phyloP scores from a whole-genome alignment of 1,140 invertebrate genomes.

The Halesus radiatus region DNA sequence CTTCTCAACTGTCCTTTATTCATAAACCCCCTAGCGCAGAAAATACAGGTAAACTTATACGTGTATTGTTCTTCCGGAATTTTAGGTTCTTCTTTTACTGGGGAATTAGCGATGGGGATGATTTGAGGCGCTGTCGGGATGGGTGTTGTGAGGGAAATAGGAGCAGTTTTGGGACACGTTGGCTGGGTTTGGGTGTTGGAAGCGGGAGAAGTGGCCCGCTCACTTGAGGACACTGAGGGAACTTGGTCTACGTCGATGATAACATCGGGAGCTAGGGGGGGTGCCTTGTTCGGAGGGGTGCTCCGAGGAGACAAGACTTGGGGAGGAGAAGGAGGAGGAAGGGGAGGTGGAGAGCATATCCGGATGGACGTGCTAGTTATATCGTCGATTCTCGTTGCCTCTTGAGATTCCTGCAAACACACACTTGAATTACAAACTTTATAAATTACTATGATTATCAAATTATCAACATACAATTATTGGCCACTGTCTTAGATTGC shows the following conservation, averaged over 20 bases:
- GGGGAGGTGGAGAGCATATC: no score
- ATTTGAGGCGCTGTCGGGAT: neutral
- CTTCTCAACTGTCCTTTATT: conserved; percentile 16
- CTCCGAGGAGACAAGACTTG: neutral
- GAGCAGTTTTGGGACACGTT: neutral
- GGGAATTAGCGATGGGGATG: neutral
- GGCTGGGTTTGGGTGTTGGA: neutral
- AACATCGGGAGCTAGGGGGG: no score
- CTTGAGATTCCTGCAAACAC: neutral
- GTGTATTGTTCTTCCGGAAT: neutral
- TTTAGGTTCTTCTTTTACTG: neutral
- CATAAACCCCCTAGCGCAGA: neutral
- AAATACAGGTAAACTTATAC: neutral
- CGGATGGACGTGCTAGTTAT: neutral
- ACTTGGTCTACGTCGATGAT: conserved; percentile 8
- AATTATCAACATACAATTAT: no score
- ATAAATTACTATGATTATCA: no score
- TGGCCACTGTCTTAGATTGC: no score
- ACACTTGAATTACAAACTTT: no score
- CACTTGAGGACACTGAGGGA: conserved; percentile 9
- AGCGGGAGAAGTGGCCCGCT: neutral
- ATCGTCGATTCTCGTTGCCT: neutral
- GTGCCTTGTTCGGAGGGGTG: neutral
- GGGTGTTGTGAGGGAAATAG: neutral
- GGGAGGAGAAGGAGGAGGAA: no score